A percentile compares a stretch with the other conserved stretches of the same genome.
Evolutionary conservation across 1,140 invertebrate species (phyloP).

Genomic region (Heliconius congener): DNA sequence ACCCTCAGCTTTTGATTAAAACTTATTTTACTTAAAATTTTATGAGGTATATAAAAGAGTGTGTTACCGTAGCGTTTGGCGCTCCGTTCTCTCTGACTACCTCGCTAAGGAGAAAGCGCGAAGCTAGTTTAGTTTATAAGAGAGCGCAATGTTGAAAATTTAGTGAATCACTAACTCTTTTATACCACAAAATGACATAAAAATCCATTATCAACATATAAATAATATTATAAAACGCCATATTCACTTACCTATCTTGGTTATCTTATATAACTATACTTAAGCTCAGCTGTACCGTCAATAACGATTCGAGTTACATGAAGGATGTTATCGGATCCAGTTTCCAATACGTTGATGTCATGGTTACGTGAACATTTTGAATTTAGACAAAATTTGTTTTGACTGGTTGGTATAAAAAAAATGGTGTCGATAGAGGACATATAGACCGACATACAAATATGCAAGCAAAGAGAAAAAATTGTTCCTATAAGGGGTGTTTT

Average conservation of each 20-base stretch:
- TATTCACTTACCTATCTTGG: not conserved
- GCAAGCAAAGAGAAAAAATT: not conserved
- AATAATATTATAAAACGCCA: not conserved
- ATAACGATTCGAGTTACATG: constrained; percentile 25
- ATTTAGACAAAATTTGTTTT: not conserved
- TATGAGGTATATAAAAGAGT: too few relatives aligned
- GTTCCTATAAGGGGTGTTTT: too few relatives aligned
- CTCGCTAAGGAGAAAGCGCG: too few relatives aligned
- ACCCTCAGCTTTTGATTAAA: too few relatives aligned
- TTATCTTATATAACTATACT: constrained; percentile 15
- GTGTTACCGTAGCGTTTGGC: too few relatives aligned
- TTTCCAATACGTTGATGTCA: constrained; percentile 27
- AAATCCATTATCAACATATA: not conserved
- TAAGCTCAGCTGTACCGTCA: constrained; percentile 10
- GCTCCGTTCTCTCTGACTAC: too few relatives aligned
- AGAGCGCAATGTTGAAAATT: too few relatives aligned
- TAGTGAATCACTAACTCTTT: too few relatives aligned
- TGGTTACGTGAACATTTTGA: not conserved
- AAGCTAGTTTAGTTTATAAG: too few relatives aligned
- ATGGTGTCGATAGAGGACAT: not conserved
- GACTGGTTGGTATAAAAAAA: not conserved
- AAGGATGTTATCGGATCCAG: constrained; percentile 25
- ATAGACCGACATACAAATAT: not conserved
- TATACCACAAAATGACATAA: too few relatives aligned
- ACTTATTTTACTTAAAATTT: too few relatives aligned